phyloP scores from a whole-genome alignment of 2,113 vertebrate species.

The Elephas maximus region DNA sequence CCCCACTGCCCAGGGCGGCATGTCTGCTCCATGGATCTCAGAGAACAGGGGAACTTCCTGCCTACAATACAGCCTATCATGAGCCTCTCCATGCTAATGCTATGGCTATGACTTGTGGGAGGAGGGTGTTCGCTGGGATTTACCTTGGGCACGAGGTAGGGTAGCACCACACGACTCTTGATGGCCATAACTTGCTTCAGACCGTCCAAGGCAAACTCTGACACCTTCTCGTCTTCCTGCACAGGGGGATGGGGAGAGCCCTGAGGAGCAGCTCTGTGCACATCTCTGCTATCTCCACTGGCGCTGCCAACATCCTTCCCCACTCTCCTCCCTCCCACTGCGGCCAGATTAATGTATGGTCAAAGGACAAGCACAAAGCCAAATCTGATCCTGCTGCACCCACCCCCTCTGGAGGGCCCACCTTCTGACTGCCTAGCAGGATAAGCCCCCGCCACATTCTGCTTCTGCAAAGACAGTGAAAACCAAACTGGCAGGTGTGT shows the following conservation, averaged over 20 bases:
- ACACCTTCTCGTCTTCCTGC: constrained; percentile 94
- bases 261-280: background rate
- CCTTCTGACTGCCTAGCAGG: background rate
- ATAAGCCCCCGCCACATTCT: background rate
- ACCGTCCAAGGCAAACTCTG: constrained; percentile 97
- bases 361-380: constrained; percentile 37
- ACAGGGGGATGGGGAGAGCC: background rate
- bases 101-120: background rate
- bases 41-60: background rate
- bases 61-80: no score
- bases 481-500: background rate
- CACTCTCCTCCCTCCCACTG: background rate
- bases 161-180: constrained; percentile 98
- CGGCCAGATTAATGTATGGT: background rate
- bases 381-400: background rate
- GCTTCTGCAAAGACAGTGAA: background rate
- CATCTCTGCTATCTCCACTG: background rate
- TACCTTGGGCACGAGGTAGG: constrained; percentile 99
- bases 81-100: background rate
- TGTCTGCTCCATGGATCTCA: background rate
- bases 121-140: background rate
- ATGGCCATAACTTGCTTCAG: constrained; percentile 99
- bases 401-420: constrained; percentile 16
- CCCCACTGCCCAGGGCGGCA: background rate
- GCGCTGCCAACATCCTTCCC: background rate